Base-by-base conservation (phyloP, 2,113 vertebrate genomes). In the Neodon shergylaensis region DNA sequence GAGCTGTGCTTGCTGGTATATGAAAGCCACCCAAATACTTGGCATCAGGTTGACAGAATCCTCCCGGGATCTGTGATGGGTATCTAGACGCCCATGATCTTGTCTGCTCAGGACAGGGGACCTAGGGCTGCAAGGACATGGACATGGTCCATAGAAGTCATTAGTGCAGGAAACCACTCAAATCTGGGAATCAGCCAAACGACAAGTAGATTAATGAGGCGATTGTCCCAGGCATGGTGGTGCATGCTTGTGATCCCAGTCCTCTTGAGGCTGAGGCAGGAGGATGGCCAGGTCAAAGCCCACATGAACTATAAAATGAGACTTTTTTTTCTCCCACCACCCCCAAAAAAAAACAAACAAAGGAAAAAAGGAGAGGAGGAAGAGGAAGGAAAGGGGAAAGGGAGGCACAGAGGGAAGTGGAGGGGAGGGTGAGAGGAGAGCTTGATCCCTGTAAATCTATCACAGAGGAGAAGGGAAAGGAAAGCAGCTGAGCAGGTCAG, bases 381-480 rank as follows among this genome's bases (percentile, higher is more conserved):
- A 54, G 14, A 39, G n/a, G 36, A 47, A 39, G 49, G 70, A 58
- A 52, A 13, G 49, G 24, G 49, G 68, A 44, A 47, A 19, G 28
- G 1, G 28, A 39, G 8, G 26, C 36, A 28, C 28, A 33, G 31
- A 22, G 16, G 17, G 42, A 66, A 36, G 83, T 9, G 33, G 47
- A 52, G 66, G 47, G 22, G 47, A 36, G 47, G 47, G 33, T 65
- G 33, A 21, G 85, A 49, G 68, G 12, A 13, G 22, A 33, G 5
- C 36, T 31, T 72, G 49, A 65, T 70, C 11, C 7, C 21, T 3
- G 11, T 9, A 68, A n/a, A 19, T 68, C 39, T 58, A 47, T 13
- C 16, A 42, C 86, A 52, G 17, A n/a, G 9, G 74, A 86, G 72
- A 88, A 76, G 52, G 94, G 61, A 63, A 94, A 89, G 44, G 95